These are phyloP conservation scores for Parnassius smintheus DNA, from an alignment of 2,888 invertebrate genomes.

Conservation along the genomic window DNA sequence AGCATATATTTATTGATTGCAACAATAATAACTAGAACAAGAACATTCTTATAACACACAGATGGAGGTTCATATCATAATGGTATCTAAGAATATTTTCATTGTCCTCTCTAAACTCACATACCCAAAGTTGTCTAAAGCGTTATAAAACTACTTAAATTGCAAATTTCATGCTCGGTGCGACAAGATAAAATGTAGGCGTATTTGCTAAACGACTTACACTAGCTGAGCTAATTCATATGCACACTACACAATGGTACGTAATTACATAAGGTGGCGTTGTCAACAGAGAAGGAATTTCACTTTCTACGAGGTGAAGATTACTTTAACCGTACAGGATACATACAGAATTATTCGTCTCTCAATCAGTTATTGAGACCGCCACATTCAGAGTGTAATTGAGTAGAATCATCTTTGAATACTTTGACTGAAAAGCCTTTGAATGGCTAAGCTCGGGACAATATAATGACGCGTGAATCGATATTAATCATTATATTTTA, in stretches of 20 bases:
- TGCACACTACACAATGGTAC: conserved; percentile 58
- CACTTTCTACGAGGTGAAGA: conserved; percentile 57
- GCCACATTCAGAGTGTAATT: conserved; percentile 38
- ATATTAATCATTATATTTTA: conserved; percentile 53
- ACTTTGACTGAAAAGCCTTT: conserved; percentile 32
- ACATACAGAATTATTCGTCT: conserved; percentile 36
- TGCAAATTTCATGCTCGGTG: conserved; percentile 21
- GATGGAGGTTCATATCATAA: background rate
- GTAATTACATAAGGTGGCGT: conserved; percentile 61
- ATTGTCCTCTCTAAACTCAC: background rate
- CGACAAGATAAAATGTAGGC: conserved; percentile 30
- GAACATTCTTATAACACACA: background rate
- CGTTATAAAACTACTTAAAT: conserved; percentile 12
- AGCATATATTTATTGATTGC: no score
- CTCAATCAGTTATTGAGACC: conserved; percentile 46
- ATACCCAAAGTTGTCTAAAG: background rate
- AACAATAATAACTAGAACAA: no score
- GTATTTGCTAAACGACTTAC: conserved; percentile 35
- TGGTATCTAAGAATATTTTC: no score
- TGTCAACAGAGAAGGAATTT: conserved; percentile 60
- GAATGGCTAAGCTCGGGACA: conserved; percentile 32
- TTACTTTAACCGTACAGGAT: conserved; percentile 43
- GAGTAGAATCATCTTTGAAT: conserved; percentile 38
- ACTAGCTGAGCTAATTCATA: conserved; percentile 42
- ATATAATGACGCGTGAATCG: conserved; percentile 49